Base-by-base conservation (phyloP, 2,113 vertebrate species). In the Pterocles orientalis region DNA sequence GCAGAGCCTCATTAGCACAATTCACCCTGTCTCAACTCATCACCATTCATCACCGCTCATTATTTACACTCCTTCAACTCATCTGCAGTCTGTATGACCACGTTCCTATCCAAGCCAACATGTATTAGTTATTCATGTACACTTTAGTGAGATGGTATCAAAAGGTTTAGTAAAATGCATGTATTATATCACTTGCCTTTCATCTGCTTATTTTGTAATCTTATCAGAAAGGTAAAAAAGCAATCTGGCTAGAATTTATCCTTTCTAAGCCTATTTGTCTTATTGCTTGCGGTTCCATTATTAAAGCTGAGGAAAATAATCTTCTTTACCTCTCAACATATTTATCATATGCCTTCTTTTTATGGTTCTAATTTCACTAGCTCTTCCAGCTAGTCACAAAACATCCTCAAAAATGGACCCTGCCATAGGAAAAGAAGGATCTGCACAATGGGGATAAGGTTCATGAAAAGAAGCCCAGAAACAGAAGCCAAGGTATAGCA, bases 151-250 rank as follows among this genome's bases (percentile, higher is more conserved):
- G 88, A 87, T 89, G 33, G 41, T 57, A 95, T 90, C 68, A 80
- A 82, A 94, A 77, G 71, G 60, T 92, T 94, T 93, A 82, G 86
- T 82, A 68, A 96, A 86, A 93, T 62, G 48, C 78, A 89, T 2
- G 24, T 86, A 79, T 94, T 88, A 61, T 90, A 92, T 56, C 95
- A 82, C 76, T 96, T 91, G 61, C 53, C 48, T 90, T 91, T 96
- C 73, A 96, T 95, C 94, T 90, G 90, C 92, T 96, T 96, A 92
- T 88, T 94, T 87, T 95, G 51, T 96, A 96, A 96, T 94, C 95
- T 96, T 96, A 94, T 93, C 96, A 94, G 60, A 92, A 90, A 84
- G 62, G 89, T 84, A 91, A 91, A 93, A 94, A 92, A 95, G 68
- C 86, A 93, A 91, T 96, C 95, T 92, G 65, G 69, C 68, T 91